Base-by-base conservation (phyloP, 2,113 vertebrate genomes). In the Ramphastos sulfuratus region DNA sequence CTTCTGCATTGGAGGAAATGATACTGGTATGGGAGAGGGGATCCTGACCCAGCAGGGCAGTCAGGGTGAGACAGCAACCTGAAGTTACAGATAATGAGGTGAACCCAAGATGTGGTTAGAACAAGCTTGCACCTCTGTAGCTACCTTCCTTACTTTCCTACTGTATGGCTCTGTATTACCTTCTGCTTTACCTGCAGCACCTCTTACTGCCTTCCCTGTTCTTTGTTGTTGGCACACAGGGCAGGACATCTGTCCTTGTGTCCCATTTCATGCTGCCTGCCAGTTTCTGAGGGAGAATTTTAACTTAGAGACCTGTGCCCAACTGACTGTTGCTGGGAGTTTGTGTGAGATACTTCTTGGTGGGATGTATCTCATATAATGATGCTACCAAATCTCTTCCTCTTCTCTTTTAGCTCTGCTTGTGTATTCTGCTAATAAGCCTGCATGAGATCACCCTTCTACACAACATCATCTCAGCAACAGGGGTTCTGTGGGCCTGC, bases 391-490 rank as follows among this genome's bases (percentile, higher is more conserved):
- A 2, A 7, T 5, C 25, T 82, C 58, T 79, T 7, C 56, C 66
- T 86, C 81, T 71, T 75, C 12, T 81, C 44, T 95, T 60, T 24
- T 97, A 98, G 98, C 89, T 98, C 92, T 98, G 98, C 88, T 95
- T 99, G 52, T 98, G 98, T 28, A 94, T 98, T 91, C 97, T 99
- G 93, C 96, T 98, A 33, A 97, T 95, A 7, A 97, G 97, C 64
- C 90, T 97, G 28, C 93, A 95, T 23, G 66, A 90, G 28, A 56
- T 97, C n/a, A 96, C 92, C 13, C 79, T 93, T 24, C 14, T 80
- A 21, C 97, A 98, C 90, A 97, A 60, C 64, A 90, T 98, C 87
- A 96, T 98, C 93, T 97, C 98, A 39, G 97, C 90, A 6, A 71
- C 97, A 1, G 98, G 98, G 2, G 54, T 98, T 9, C 37, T 96